Conservation (phyloP, 1,140 invertebrate species). For the Piezodorus guildinii region DNA sequence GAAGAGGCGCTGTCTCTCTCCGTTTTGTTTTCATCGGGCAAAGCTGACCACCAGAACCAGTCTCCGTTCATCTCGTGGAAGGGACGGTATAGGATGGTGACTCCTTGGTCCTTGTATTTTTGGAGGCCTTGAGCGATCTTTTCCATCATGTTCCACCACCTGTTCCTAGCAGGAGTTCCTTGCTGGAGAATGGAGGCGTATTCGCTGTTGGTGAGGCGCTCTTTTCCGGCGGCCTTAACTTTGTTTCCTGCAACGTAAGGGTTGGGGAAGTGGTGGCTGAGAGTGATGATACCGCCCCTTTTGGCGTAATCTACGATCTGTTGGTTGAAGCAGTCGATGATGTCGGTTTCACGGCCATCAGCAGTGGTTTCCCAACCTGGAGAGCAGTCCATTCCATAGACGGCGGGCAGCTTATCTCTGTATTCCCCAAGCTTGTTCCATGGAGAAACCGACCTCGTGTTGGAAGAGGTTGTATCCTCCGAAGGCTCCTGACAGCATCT, state of each 20-base stretch:
- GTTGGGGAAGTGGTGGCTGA: not conserved
- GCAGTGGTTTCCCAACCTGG: not conserved
- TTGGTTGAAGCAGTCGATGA: not conserved
- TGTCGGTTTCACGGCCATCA: not conserved
- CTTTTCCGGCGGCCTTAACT: too few relatives aligned
- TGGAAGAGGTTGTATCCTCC: not conserved
- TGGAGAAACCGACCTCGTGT: not conserved
- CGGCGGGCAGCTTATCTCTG: not conserved
- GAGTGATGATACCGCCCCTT: not conserved
- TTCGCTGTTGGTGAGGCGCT: not conserved
- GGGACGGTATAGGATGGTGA: not conserved
- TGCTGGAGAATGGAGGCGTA: not conserved
- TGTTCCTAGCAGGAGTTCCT: not conserved
- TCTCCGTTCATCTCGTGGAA: conserved; percentile 3
- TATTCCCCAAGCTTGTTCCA: not conserved
- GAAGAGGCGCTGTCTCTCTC: not conserved
- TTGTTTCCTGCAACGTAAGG: not conserved
- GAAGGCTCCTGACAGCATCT: not conserved
- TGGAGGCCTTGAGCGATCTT: not conserved
- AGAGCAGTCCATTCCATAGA: not conserved
- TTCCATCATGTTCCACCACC: not conserved
- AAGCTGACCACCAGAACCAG: not conserved
- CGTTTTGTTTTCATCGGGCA: not conserved
- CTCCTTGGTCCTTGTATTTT: not conserved
- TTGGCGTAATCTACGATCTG: not conserved